Evolutionary conservation across 2,888 invertebrate genomes (phyloP).

Genomic region (Empis livida): DNA sequence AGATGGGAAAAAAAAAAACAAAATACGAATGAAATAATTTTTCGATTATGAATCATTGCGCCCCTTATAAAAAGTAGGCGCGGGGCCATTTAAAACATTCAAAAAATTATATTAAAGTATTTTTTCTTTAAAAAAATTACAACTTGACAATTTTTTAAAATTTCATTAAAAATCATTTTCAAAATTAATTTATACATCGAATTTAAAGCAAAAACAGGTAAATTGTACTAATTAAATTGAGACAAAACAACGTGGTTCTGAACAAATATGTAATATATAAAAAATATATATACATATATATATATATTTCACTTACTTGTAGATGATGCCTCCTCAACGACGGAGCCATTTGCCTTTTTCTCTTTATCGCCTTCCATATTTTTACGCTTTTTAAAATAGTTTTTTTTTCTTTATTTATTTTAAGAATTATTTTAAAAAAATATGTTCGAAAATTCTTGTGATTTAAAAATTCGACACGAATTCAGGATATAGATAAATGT

Average conservation of each 20-base stretch:
- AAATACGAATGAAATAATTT: too few relatives aligned
- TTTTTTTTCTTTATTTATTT: too few relatives aligned
- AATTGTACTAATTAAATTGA: too few relatives aligned
- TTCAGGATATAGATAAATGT: neutral
- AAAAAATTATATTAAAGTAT: too few relatives aligned
- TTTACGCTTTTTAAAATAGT: neutral
- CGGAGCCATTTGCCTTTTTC: slow-evolving; percentile 3
- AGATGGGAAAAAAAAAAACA: too few relatives aligned
- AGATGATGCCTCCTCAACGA: slow-evolving; percentile 10
- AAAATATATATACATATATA: neutral
- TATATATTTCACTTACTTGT: slow-evolving; percentile 10
- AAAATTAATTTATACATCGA: too few relatives aligned
- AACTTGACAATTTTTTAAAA: too few relatives aligned
- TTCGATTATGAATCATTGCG: neutral
- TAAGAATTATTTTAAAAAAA: too few relatives aligned
- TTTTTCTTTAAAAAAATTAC: too few relatives aligned
- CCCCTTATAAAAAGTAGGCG: slow-evolving; percentile 4
- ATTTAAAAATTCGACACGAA: neutral
- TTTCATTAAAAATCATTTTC: too few relatives aligned
- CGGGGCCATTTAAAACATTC: neutral
- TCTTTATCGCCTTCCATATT: slow-evolving; percentile 2
- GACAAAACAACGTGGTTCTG: too few relatives aligned
- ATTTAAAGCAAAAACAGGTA: too few relatives aligned
- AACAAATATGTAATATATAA: neutral
- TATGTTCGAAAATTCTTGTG: neutral